Base-by-base conservation (phyloP, 37 sponge, comb jelly and placozoan species). In the Halichondria panicea region DNA sequence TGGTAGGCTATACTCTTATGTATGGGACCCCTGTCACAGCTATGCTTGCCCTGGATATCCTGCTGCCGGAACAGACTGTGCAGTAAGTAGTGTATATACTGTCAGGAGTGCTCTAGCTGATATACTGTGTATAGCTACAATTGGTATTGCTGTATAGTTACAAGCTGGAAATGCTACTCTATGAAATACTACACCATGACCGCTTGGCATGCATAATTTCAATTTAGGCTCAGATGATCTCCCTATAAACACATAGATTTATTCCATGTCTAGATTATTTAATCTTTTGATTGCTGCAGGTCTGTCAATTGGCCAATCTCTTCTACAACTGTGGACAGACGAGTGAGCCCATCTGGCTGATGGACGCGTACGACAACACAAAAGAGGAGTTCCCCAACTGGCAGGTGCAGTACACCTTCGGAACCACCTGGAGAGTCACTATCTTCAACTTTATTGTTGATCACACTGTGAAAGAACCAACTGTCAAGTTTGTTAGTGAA, bases 291-390 rank as follows among this genome's bases (percentile, higher is more conserved):
- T n/a, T 60, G 8, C 24, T 15, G 4, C 63, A 76, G 76, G 63
- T 76, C 21, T 76, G 76, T 76, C 76, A 76, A 38, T 22, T 41
- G 27, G 64, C 76, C 31, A 44, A 76, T 31, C 43, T 43, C n/a
- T n/a, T n/a, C n/a, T n/a, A n/a, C 59, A 79, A 53, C 37, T 79
- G 80, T 69, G 80, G 80, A n/a, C 53, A 36, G 27, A 37, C 18
- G 25, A n/a, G 24, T 21, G 54, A 79, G 24, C 54, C 80, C 12
- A 40, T 79, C 4, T 68, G 48, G 40, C 18, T 79, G n/a, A 37
- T 36, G 42, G 3, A 56, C 22, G 57, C 37, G 38, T 45, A 42
- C 34, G 25, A 25, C 50, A 54, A 52, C 7, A 34, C 72, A 28
- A 12, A 43, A 8, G 24, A 27, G 3, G 27, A 57, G 4, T 60